Evolutionary conservation across 2,113 vertebrate species (phyloP).

Genomic region (Scomber colias): DNA sequence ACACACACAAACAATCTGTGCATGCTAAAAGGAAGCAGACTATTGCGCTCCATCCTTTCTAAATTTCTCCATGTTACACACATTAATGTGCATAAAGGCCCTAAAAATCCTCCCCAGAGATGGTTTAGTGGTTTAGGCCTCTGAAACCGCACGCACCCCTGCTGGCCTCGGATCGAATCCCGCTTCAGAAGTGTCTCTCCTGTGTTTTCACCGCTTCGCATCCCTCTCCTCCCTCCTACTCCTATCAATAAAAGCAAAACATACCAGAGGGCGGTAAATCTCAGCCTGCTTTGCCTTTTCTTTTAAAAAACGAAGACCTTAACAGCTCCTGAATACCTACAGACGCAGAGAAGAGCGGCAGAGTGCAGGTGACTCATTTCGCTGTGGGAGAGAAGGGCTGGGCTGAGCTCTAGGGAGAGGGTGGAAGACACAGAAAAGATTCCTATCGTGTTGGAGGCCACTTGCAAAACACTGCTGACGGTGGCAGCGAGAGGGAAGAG

Average conservation of each 20-base stretch:
- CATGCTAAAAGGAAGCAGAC: slow-evolving; percentile 1
- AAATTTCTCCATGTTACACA: slow-evolving; percentile 48
- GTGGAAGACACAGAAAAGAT: slow-evolving; percentile 56
- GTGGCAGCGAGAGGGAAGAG: slow-evolving; percentile 60
- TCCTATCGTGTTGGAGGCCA: slow-evolving; percentile 70
- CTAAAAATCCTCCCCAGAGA: slow-evolving; percentile 60
- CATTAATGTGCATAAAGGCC: slow-evolving; percentile 39
- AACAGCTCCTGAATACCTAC: slow-evolving; percentile 28
- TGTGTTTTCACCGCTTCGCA: slow-evolving; percentile 49
- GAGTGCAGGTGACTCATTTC: slow-evolving; percentile 77
- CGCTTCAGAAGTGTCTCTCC: slow-evolving; percentile 57
- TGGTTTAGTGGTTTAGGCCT: slow-evolving; percentile 62
- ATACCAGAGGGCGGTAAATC: slow-evolving; percentile 36
- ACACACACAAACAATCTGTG: slow-evolving; percentile 28
- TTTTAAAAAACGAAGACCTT: slow-evolving; percentile 30
- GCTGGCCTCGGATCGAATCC: slow-evolving; percentile 69
- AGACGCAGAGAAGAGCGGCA: slow-evolving; percentile 20
- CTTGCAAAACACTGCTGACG: slow-evolving; percentile 58
- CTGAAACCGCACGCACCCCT: slow-evolving; percentile 50
- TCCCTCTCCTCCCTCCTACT: slow-evolving; percentile 37
- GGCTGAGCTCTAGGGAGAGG: slow-evolving; percentile 59
- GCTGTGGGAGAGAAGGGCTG: slow-evolving; percentile 59
- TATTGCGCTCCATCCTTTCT: slow-evolving; percentile 30
- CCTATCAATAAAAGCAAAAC: slow-evolving; percentile 56
- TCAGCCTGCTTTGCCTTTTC: slow-evolving; percentile 25